Evolutionary conservation across 2,113 vertebrate species (phyloP), one percentile per base, ranked within the genome.

Genomic region (Rostratula benghalensis): DNA sequence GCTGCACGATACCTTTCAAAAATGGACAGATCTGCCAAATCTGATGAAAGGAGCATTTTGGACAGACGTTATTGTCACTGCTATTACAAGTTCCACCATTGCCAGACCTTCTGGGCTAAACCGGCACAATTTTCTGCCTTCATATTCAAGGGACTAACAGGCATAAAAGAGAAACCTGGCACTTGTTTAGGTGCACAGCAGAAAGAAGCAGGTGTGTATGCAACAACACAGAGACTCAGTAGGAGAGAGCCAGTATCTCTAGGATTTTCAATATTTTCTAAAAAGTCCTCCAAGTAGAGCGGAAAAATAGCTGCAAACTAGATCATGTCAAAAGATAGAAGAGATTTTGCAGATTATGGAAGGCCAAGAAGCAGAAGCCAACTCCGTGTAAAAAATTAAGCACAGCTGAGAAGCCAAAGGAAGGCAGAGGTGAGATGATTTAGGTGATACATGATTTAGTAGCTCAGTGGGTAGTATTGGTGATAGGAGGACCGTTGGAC

Each of bases 11-110:
- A 85, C 46, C 71, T 95, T 91, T 95, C 83, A 94, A 76, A 92
- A 79, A 91, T 87, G 67, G 70, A 45, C 74, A 90, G 22, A 68
- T 60, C 90, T 94, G 93, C 79, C 90, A 93, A 91, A 54, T 27
- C 13, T 30, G 51, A 59, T 13, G 2, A 87, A 96, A 91, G 37
- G 45, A 78, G 9, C 7, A 0, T 75, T 90, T 92, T 95, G 93
- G 45, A 74, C 65, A 71, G 90, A 71, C 48, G 0, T 67, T 70
- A 14, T 68, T 96, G 37, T n/a, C 51, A 39, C 37, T 93, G 80
- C 57, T 65, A 28, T 95, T 93, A 69, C 2, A 11, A 73, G 48
- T 89, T 89, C 81, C 57, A 69, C 65, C 41, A 54, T 24, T 95
- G 77, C 53, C 94, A 93, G 85, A 56, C 56, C 41, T 88, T 92